Evolutionary conservation across 1,140 invertebrate genomes (phyloP).

Genomic region (Pomacea maculata): DNA sequence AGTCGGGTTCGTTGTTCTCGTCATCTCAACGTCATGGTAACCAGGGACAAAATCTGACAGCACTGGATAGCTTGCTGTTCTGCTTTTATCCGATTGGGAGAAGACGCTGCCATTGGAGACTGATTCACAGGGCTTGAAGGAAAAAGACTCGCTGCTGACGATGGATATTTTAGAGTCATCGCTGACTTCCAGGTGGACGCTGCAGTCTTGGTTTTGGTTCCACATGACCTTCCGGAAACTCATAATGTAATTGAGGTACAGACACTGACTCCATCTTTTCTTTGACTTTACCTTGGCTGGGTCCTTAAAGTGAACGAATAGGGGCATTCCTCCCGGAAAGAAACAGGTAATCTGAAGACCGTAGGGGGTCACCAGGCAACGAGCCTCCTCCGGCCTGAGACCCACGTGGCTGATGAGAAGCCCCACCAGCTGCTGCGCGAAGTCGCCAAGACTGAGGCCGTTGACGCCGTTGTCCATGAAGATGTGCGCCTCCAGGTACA

Average conservation of each 20-base stretch:
- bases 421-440: conserved; percentile 49
- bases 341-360: conserved; percentile 47
- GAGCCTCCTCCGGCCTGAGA: conserved; percentile 25
- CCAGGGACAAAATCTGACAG: too few relatives aligned
- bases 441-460: conserved; percentile 42
- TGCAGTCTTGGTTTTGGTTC: conserved; percentile 17
- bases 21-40: too few relatives aligned
- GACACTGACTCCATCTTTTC: conserved; percentile 56
- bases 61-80: too few relatives aligned
- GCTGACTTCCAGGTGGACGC: too few relatives aligned
- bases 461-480: conserved; percentile 56
- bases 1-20: too few relatives aligned
- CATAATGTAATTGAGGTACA: conserved; percentile 56
- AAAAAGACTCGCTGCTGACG: too few relatives aligned
- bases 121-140: too few relatives aligned
- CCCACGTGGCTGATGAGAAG: conserved; percentile 42
- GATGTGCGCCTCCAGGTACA: conserved; percentile 51
- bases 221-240: conserved; percentile 36
- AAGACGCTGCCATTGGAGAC: too few relatives aligned
- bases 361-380: conserved; percentile 45
- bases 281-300: conserved; percentile 50
- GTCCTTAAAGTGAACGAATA: conserved; percentile 54
- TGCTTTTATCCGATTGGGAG: too few relatives aligned
- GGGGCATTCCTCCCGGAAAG: conserved; percentile 38
- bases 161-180: too few relatives aligned